Evolutionary conservation across 2,888 invertebrate genomes (phyloP), one percentile per base, ranked within the genome.

Genomic region (Volucella inanis): DNA sequence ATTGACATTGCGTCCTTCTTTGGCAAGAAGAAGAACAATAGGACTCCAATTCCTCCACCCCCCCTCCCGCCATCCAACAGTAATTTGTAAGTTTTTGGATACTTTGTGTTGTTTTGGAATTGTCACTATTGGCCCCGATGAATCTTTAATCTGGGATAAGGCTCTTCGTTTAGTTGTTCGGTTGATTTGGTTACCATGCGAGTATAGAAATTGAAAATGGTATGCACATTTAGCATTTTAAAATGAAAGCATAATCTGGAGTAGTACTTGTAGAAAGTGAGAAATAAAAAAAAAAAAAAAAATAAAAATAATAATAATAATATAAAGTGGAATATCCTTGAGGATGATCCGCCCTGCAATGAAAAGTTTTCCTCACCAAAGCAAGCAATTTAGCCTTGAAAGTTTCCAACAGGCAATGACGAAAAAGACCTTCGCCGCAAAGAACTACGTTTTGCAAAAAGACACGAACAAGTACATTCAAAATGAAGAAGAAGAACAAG

Each of bases 341-440:
- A 71, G 71, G 62, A 81, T 72, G 76, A 85, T 81, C 76, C 72
- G 68, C 62, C 31, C 22, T 57, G 14, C 55, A 68, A 72, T 55
- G 57, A 62, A 82, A 83, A 78, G 62, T 78, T 78, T 68, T 61
- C 52, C 67, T 41, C 39, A 52, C 65, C n/a, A 57, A 59, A 49
- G 75, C 67, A 79, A 75, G 57, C 39, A 71, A 31, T 67, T 64
- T 67, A 57, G 76, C 81, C 81, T 85, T 85, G 81, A 81, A 85
- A 81, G 15, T 81, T 83, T 79, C 38, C 22, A 72, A 76, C 52
- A 79, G 64, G 59, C 75, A 75, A 54, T 45, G 75, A 79, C 57
- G 78, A 61, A 70, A 59, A 75, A 18, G 83, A 75, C 84, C 84
- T 84, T 84, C 84, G 80, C 84, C 84, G 80, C 84, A 84, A 62